A percentile compares a stretch with the other conserved stretches of the same genome.
phyloP scores from a whole-genome alignment of 2,888 invertebrate species.

The Agrotis exclamationis region DNA sequence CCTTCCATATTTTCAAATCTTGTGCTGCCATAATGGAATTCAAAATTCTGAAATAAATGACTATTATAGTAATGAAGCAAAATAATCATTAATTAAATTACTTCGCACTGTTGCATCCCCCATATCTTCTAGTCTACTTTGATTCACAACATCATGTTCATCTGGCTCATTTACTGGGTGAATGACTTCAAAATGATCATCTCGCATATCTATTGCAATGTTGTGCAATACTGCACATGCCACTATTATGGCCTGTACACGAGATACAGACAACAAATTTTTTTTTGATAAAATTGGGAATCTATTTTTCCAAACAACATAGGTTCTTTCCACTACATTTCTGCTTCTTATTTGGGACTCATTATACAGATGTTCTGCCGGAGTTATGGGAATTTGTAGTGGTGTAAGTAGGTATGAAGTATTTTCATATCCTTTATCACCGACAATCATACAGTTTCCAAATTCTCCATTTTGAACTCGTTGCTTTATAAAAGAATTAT shows the following conservation, averaged over 20 bases:
- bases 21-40: no score
- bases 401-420: neutral
- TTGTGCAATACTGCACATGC: no score
- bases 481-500: no score
- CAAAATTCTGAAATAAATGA: neutral
- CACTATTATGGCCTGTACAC: no score
- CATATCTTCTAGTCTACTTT: neutral
- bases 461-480: no score
- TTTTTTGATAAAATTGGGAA: neutral
- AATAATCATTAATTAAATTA: constrained; percentile 1
- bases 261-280: no score
- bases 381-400: neutral
- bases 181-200: neutral
- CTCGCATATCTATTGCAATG: no score
- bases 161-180: neutral
- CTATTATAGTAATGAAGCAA: neutral
- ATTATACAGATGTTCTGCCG: neutral
- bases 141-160: constrained; percentile 1
- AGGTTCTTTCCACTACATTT: neutral
- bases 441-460: neutral
- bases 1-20: no score
- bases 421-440: neutral
- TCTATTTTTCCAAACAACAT: neutral
- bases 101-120: constrained; percentile 1
- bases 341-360: neutral